Conservation (phyloP, 1,140 invertebrate species). For the Lepidostoma basale region DNA sequence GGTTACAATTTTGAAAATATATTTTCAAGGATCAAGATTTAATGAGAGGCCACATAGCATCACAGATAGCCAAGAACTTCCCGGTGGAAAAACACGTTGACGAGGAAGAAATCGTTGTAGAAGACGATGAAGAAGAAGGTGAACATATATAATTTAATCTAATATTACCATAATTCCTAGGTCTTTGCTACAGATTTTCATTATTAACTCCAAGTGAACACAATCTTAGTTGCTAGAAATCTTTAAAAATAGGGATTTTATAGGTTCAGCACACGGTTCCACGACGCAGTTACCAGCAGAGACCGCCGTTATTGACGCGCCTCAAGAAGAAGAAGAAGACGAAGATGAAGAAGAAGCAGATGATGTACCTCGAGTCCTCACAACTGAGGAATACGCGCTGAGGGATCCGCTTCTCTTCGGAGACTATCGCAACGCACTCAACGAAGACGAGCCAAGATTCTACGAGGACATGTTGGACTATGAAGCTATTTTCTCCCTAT, state of each 20-base stretch:
- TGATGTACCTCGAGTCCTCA: conserved; percentile 59
- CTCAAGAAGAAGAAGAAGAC: conserved; percentile 49
- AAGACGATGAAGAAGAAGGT: conserved; percentile 47
- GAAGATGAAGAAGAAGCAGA: conserved; percentile 51
- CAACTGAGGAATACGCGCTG: conserved; percentile 70
- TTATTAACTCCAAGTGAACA: too few species aligned
- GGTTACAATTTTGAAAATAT: too few species aligned
- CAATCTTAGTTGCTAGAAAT: too few species aligned
- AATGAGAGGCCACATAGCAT: conserved; percentile 58
- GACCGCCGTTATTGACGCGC: too few species aligned
- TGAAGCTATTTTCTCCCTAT: conserved; percentile 80
- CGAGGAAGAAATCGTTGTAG: conserved; percentile 29
- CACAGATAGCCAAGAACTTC: conserved; percentile 60
- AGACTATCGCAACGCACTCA: conserved; percentile 83
- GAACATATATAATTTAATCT: too few species aligned
- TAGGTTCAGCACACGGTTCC: too few species aligned
- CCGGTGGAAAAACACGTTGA: conserved; percentile 51
- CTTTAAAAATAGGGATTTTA: too few species aligned
- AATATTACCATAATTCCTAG: too few species aligned
- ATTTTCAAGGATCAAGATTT: conserved; percentile 59
- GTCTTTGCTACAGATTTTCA: too few species aligned
- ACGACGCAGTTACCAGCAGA: too few species aligned
- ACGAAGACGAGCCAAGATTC: conserved; percentile 75
- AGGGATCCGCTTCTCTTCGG: conserved; percentile 86
- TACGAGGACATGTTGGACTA: conserved; percentile 92